phyloP scores from a whole-genome alignment of 1,140 invertebrate species.

The Eueides isabella region DNA sequence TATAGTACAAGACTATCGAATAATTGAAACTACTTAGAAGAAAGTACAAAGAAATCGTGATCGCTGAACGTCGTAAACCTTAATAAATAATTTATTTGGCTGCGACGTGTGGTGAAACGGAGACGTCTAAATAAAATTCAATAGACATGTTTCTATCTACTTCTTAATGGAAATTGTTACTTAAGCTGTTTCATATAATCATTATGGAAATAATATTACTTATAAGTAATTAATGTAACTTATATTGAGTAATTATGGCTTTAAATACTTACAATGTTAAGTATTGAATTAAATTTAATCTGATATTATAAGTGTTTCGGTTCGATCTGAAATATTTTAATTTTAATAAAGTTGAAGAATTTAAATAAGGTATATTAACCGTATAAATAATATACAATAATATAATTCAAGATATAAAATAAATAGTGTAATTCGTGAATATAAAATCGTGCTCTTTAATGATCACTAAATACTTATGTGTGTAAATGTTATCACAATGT shows the following conservation, averaged over 20 bases:
- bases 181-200: not conserved
- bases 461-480: not conserved
- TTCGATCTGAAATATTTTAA: too few relatives aligned
- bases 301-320: too few relatives aligned
- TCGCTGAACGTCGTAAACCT: slow-evolving; percentile 16
- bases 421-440: too few relatives aligned
- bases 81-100: slow-evolving; percentile 35
- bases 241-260: too few relatives aligned
- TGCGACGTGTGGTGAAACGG: slow-evolving; percentile 18
- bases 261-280: too few relatives aligned
- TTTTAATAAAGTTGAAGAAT: too few relatives aligned
- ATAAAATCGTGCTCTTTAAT: not conserved
- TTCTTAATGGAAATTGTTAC: slow-evolving; percentile 11
- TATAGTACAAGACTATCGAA: too few relatives aligned
- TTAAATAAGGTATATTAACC: too few relatives aligned
- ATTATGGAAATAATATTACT: not conserved
- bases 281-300: too few relatives aligned
- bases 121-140: slow-evolving; percentile 9
- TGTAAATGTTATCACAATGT: not conserved
- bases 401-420: too few relatives aligned
- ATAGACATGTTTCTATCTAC: slow-evolving; percentile 15
- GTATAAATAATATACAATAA: too few relatives aligned
- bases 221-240: too few relatives aligned
- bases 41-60: slow-evolving; percentile 22
- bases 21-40: slow-evolving; percentile 5